Evolutionary conservation across 2,797 vertebrate genomes (phyloP).

Genomic region (Nyctibius grandis): DNA sequence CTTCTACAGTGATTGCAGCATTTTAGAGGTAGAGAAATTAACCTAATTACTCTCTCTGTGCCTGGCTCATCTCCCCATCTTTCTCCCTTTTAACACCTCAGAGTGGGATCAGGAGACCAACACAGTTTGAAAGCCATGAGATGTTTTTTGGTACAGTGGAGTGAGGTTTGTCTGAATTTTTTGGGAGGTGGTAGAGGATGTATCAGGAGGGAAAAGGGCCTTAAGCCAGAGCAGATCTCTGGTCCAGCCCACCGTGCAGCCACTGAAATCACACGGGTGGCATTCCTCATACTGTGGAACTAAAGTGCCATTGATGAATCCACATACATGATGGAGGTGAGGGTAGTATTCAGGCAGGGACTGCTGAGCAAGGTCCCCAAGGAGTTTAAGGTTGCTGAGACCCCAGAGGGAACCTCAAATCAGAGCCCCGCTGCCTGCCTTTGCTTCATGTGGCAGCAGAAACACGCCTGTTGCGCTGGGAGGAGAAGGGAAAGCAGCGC

Average conservation of each 20-base stretch:
- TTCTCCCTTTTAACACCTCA: not conserved
- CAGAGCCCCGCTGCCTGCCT: not conserved
- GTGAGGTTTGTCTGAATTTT: not conserved
- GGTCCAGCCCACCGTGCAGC: not conserved
- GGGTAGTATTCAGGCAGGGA: not conserved
- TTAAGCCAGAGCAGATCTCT: not conserved
- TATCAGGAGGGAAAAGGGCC: not conserved
- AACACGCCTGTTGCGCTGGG: rapidly evolving
- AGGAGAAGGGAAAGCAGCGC: not conserved
- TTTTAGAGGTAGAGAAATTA: not conserved
- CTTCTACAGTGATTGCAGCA: not conserved
- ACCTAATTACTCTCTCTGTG: not conserved
- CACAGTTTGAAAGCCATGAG: not conserved
- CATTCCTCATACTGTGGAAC: not conserved
- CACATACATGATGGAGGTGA: rapidly evolving
- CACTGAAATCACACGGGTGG: not conserved
- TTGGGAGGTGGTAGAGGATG: not conserved
- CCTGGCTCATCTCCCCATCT: not conserved
- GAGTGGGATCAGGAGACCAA: not conserved
- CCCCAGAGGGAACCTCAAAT: not conserved
- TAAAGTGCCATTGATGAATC: not conserved
- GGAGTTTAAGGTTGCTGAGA: not conserved
- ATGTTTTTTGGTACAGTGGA: not conserved
- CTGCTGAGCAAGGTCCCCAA: not conserved
- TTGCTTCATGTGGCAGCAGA: not conserved